Base-by-base conservation (phyloP, 2,888 invertebrate genomes). In the Philonicus albiceps region DNA sequence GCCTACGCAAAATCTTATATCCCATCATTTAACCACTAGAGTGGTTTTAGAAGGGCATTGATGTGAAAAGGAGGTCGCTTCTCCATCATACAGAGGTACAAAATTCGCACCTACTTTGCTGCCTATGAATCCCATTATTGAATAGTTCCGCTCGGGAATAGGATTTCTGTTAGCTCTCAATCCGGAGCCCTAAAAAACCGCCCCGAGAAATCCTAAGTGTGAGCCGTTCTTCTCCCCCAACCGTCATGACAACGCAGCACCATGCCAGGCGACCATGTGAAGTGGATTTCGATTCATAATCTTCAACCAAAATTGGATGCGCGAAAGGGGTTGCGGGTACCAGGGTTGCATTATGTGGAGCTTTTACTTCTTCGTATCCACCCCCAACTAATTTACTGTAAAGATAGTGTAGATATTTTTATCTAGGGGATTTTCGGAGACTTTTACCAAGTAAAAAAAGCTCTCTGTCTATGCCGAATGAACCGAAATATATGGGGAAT, bases 201-300 rank as follows among this genome's bases (percentile, higher is more conserved):
- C 53, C 53, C 53, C 53, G n/a, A 19, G 53, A n/a, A 19, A 8
- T 1, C 11, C 1, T 19, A 13, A 19, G 64, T 31, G n/a, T 34
- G 31, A 19, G 55, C 22, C 22, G 37, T 6, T 49, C 16, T 40
- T 76, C 64, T 64, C 64, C n/a, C 64, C 64, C 19, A 1, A 81
- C 19, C 49, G 81, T 64, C 81, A 81, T 81, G 81, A 81, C 81
- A 81, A 81, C 81, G 31, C 27, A 81, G 7, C 34, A 34, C 34
- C 22, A 34, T 34, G 49, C 53, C 80, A 80, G 53, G 49, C 78
- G 30, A 78, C 78, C 78, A 78, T 78, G 43, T 49, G 49, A 78
- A 43, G 49, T 78, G n/a, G 78, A 43, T 78, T 43, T 49, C 78
- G 43, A 78, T 78, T 49, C 49, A 49, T 22, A 40, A 78, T 78